phyloP scores from a whole-genome alignment of 2,797 vertebrate genomes.

The Phrynocephalus vlangalii region DNA sequence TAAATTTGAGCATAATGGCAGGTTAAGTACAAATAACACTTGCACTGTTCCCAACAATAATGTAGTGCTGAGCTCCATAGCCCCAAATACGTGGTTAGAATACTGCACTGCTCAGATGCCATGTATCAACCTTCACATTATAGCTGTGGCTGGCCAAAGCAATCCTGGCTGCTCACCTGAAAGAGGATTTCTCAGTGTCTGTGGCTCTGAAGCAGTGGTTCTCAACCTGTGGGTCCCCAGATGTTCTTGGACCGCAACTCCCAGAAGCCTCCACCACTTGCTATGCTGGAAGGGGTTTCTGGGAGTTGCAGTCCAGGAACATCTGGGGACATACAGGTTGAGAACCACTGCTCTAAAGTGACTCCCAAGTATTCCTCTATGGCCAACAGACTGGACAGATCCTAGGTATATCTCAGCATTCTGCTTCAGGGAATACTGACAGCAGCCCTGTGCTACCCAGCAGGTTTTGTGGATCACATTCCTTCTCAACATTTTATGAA shows the following conservation, averaged over 20 bases:
- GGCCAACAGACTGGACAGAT: neutral
- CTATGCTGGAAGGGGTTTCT: too few species aligned
- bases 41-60: neutral
- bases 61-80: neutral
- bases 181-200: neutral
- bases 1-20: neutral
- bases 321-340: too few species aligned
- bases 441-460: neutral
- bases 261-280: too few species aligned
- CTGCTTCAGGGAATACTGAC: neutral
- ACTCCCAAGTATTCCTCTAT: too few species aligned
- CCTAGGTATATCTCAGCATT: neutral
- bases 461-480: neutral
- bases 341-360: too few species aligned
- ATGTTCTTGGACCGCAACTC: too few species aligned
- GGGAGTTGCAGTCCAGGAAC: too few species aligned
- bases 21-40: neutral
- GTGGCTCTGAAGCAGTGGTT: too few species aligned
- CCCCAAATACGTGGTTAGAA: too few species aligned
- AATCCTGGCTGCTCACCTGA: neutral
- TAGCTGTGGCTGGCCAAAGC: neutral
- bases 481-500: conserved; percentile 11
- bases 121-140: neutral
- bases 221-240: too few species aligned
- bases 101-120: neutral